Percentiles rank a stretch among this genome's conserved stretches.
These are phyloP conservation scores for Buathra laborator DNA, from an alignment of 2,888 invertebrate genomes.

Conservation along the genomic window DNA sequence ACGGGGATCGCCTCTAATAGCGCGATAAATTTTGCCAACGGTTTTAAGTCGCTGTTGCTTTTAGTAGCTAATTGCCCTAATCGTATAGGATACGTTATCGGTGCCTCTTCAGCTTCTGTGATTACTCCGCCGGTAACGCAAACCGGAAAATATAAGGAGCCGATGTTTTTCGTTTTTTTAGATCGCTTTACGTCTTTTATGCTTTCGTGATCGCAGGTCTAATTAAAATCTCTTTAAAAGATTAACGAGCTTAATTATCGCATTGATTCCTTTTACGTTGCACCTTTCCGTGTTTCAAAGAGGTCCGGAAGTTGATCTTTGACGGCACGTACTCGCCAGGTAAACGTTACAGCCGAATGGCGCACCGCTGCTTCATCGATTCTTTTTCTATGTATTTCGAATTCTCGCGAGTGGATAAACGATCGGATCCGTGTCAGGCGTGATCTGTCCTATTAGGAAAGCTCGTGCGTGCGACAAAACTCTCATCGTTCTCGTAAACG, in stretches of 20 bases:
- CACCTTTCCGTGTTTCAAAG: background rate
- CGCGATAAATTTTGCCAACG: background rate
- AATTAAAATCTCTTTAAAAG: background rate
- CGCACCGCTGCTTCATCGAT: background rate
- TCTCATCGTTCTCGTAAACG: background rate
- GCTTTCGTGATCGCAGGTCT: background rate
- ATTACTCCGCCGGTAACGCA: background rate
- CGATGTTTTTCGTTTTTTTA: too few species aligned
- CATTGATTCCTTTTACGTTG: background rate
- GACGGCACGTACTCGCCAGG: background rate
- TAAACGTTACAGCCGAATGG: background rate
- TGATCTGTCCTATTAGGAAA: background rate
- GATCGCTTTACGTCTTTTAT: background rate
- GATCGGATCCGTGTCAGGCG: background rate
- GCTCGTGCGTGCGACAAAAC: slow-evolving; percentile 5
- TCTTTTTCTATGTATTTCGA: background rate
- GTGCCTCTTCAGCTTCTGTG: background rate
- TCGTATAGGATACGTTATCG: background rate
- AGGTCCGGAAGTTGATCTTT: slow-evolving; percentile 3
- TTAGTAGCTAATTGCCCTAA: slow-evolving; percentile 22
- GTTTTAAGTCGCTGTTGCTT: background rate
- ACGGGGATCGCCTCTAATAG: background rate
- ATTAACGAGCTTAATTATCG: background rate
- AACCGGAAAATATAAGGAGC: too few species aligned
- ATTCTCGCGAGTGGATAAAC: background rate